Evolutionary conservation across 2,888 invertebrate genomes (phyloP).

Genomic region (Carabus problematicus): DNA sequence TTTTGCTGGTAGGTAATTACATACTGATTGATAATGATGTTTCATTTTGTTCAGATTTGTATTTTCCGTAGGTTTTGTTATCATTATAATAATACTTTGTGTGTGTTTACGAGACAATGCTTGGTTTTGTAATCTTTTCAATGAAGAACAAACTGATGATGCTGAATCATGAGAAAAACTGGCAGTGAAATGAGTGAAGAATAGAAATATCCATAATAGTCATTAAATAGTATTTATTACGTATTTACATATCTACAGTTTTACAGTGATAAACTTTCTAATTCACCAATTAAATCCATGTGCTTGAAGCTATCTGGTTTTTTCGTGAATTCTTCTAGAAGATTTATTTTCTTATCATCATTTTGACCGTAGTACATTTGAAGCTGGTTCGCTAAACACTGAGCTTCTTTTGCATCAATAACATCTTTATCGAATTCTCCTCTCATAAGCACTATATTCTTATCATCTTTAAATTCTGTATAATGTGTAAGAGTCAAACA

Average conservation of each 20-base stretch:
- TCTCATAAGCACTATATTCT: constrained; percentile 81
- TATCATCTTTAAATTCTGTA: constrained; percentile 72
- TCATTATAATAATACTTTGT: constrained; percentile 7
- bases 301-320: constrained; percentile 80
- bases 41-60: background rate
- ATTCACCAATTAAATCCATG: constrained; percentile 78
- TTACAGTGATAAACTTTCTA: constrained; percentile 69
- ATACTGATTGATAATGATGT: background rate
- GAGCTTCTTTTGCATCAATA: constrained; percentile 78
- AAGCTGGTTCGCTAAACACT: constrained; percentile 84
- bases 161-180: background rate
- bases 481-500: constrained; percentile 83
- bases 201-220: background rate
- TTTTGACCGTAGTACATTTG: constrained; percentile 82
- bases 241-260: constrained; percentile 45
- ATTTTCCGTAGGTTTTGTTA: constrained; percentile 2
- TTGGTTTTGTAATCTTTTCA: constrained; percentile 27
- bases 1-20: constrained; percentile 41
- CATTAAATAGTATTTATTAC: constrained; percentile 69
- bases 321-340: constrained; percentile 74
- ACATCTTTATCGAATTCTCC: constrained; percentile 86
- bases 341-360: constrained; percentile 66
- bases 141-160: constrained; percentile 8
- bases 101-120: constrained; percentile 9
- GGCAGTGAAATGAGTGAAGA: background rate